phyloP scores from a whole-genome alignment of 2,113 vertebrate genomes.

The Entelurus aequoreus region DNA sequence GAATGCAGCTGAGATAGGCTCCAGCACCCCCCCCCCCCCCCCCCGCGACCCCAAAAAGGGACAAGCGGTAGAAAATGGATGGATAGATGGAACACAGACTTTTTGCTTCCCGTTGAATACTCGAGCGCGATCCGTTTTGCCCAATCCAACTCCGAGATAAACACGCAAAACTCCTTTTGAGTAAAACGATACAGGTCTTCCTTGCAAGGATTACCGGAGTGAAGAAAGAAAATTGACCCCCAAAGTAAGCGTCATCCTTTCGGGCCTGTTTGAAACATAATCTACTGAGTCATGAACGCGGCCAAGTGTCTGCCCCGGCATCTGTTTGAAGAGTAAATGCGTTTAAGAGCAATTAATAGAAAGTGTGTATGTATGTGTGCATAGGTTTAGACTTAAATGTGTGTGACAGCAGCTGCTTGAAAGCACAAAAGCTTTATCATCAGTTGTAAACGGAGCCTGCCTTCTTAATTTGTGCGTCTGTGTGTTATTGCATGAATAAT shows the following conservation, averaged over 20 bases:
- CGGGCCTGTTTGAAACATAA: conserved; percentile 13
- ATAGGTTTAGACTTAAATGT: background rate
- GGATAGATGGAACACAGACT: background rate
- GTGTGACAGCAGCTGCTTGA: conserved; percentile 19
- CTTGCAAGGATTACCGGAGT: conserved; percentile 5
- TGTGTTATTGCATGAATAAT: conserved; percentile 43
- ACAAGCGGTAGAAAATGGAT: too few relatives aligned
- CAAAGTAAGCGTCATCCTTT: background rate
- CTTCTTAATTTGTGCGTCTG: conserved; percentile 28
- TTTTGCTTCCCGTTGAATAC: background rate
- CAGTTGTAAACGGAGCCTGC: conserved; percentile 8
- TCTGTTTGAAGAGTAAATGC: conserved; percentile 11
- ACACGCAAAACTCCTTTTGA: conserved; percentile 2
- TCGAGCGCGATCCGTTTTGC: background rate
- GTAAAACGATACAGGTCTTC: conserved; percentile 11
- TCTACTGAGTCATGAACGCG: conserved; percentile 9
- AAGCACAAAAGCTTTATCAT: conserved; percentile 7
- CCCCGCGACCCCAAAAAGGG: too few relatives aligned
- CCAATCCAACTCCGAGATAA: background rate
- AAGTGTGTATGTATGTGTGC: background rate
- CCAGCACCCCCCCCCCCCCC: too few relatives aligned
- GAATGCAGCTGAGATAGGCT: too few relatives aligned
- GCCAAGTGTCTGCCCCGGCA: conserved; percentile 8
- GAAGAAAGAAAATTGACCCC: conserved; percentile 23
- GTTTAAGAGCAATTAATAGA: conserved; percentile 7